Conservation (phyloP, 2,113 vertebrate species). For the Haemorhous mexicanus region DNA sequence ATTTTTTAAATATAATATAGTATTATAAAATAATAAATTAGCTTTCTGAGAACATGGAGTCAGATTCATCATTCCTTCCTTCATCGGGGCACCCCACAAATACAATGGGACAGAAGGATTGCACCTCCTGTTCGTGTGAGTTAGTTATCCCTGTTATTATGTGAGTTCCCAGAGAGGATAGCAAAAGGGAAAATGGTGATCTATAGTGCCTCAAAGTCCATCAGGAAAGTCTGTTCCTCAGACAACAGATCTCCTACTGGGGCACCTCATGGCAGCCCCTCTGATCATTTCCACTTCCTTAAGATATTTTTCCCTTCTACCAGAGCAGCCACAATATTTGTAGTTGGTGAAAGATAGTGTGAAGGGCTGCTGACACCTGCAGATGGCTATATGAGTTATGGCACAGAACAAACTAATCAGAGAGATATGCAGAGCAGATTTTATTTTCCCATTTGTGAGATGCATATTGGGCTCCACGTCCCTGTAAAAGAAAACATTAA, state of each 20-base stretch:
- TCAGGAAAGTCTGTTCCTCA: neutral
- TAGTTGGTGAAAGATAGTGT: neutral
- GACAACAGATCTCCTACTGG: neutral
- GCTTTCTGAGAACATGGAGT: too few relatives aligned
- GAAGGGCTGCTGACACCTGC: neutral
- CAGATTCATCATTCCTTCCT: too few relatives aligned
- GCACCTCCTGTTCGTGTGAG: neutral
- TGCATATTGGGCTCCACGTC: neutral
- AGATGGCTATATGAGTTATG: neutral
- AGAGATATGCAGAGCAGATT: neutral
- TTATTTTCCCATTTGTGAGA: conserved; percentile 22
- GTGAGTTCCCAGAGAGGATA: neutral
- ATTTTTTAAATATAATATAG: too few relatives aligned
- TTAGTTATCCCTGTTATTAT: neutral
- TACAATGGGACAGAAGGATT: neutral
- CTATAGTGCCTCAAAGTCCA: neutral
- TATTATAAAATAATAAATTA: too few relatives aligned
- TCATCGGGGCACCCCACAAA: too few relatives aligned
- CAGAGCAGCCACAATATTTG: neutral
- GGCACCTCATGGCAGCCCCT: neutral
- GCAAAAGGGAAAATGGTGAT: neutral
- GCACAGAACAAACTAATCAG: neutral
- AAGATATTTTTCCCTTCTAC: neutral
- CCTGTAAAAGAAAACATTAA: neutral
- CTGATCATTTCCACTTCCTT: neutral